Percentiles rank a stretch among this genome's conserved stretches.
Evolutionary conservation across 2,888 invertebrate species (phyloP).

Genomic region (Pachliopta kotzebuea): DNA sequence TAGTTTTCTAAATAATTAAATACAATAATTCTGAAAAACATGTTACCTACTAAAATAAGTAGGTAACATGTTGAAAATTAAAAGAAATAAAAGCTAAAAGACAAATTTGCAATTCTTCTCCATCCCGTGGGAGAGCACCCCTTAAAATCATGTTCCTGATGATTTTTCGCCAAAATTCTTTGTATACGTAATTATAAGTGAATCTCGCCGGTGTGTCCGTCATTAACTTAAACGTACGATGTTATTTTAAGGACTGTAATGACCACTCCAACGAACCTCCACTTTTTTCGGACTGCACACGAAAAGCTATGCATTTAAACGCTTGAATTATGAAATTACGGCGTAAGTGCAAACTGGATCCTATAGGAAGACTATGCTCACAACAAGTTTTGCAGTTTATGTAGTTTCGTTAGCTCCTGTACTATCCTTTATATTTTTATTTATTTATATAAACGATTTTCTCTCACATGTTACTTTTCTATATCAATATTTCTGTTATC

Average conservation of each 20-base stretch:
- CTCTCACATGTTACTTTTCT: neutral
- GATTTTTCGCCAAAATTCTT: constrained; percentile 77
- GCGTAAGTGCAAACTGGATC: constrained; percentile 73
- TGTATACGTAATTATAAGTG: constrained; percentile 77
- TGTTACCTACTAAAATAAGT: too few relatives aligned
- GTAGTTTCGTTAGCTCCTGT: constrained; percentile 4
- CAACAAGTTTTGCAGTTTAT: constrained; percentile 28
- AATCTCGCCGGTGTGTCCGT: constrained; percentile 78
- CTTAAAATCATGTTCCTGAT: constrained; percentile 62
- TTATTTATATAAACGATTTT: neutral
- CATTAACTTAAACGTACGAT: constrained; percentile 80
- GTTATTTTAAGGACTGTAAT: constrained; percentile 79
- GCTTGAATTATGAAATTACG: constrained; percentile 79
- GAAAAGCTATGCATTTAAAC: constrained; percentile 80
- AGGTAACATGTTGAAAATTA: neutral
- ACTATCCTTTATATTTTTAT: neutral
- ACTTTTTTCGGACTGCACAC: constrained; percentile 67
- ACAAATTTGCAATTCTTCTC: constrained; percentile 11
- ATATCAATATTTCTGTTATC: neutral
- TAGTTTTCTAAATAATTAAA: too few relatives aligned
- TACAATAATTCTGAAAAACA: too few relatives aligned
- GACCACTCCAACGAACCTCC: constrained; percentile 65
- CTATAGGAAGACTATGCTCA: constrained; percentile 39
- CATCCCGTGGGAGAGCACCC: constrained; percentile 55
- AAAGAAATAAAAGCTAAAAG: constrained; percentile 1